Base-by-base conservation (phyloP, 2,113 vertebrate species). In the Lepisosteus osseus region DNA sequence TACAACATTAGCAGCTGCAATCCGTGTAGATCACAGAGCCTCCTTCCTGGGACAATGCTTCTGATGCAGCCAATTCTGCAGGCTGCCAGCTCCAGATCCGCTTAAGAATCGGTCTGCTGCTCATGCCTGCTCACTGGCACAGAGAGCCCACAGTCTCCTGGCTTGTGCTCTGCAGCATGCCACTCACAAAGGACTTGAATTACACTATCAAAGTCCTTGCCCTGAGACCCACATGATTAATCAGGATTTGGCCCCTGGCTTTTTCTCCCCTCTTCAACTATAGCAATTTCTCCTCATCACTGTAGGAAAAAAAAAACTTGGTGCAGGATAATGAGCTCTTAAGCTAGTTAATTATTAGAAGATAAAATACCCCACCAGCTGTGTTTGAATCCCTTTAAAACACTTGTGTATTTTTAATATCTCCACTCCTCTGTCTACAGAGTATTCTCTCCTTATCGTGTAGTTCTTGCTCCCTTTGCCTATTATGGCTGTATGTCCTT, bases 291-390 rank as follows among this genome's bases (percentile, higher is more conserved):
- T 65, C 57, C 29, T 55, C 66, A 17, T 13, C 56, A 13, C 45
- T 44, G 56, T 47, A 29, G 54, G 71, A 66, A 66, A 14, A 66
- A 47, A 12, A 7, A 4, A 66, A 68, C 54, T 29, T 6, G 7
- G 40, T 9, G 62, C 67, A 73, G 11, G 44, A 68, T 68, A 68
- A 74, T 56, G 14, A 44, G 54, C 67, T 40, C 56, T 42, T 14
- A 45, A 61, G 41, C n/a, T 54, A 55, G 57, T 15, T 8, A 44
- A 47, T 69, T 64, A 64, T 74, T 64, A 63, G 54, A 42, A n/a
- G 63, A 72, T 61, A 14, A 67, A 61, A 64, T 62, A 44, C 57
- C 11, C n/a, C 8, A 54, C 29, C 54, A 45, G 11, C 54, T 61
- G 42, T 12, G 42, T 73, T 61, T 51, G 57, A 68, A 14, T 47